Evolutionary conservation across 1,140 invertebrate genomes (phyloP).

Genomic region (Arctopsyche grandis): DNA sequence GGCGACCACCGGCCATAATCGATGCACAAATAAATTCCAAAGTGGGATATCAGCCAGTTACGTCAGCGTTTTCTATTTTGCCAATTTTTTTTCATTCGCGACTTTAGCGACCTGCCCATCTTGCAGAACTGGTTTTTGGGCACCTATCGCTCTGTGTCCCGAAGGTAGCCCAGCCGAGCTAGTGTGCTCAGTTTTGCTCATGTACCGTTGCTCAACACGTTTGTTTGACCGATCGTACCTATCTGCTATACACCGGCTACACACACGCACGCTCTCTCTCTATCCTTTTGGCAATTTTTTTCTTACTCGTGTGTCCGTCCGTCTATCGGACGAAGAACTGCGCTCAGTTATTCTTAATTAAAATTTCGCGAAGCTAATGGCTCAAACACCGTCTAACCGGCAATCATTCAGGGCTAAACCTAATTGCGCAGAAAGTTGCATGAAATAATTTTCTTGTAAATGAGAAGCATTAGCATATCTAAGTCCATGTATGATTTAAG

Average conservation of each 20-base stretch:
- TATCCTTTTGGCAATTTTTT: no score
- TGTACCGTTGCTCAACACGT: slow-evolving; percentile 18
- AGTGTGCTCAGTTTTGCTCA: slow-evolving; percentile 18
- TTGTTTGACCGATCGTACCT: slow-evolving; percentile 13
- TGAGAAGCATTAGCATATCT: no score
- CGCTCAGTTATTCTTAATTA: no score
- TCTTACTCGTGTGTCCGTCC: no score
- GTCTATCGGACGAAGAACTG: no score
- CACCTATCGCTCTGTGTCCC: slow-evolving; percentile 4
- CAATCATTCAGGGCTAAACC: slow-evolving; percentile 9
- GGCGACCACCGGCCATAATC: neutral
- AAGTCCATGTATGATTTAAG: no score
- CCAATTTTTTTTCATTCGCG: neutral
- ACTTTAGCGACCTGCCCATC: slow-evolving; percentile 13
- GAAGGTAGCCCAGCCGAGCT: neutral
- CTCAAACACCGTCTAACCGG: neutral
- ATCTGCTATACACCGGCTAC: no score
- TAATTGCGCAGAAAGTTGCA: neutral
- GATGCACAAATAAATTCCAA: slow-evolving; percentile 19
- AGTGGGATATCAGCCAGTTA: slow-evolving; percentile 22
- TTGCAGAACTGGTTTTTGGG: slow-evolving; percentile 22
- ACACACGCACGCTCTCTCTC: no score
- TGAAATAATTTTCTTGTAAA: no score
- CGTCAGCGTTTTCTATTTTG: slow-evolving; percentile 15
- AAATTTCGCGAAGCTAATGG: no score